Percentiles rank a stretch among this genome's conserved stretches.
phyloP scores from a whole-genome alignment of 1,140 invertebrate genomes.

The Drosophila parvula region DNA sequence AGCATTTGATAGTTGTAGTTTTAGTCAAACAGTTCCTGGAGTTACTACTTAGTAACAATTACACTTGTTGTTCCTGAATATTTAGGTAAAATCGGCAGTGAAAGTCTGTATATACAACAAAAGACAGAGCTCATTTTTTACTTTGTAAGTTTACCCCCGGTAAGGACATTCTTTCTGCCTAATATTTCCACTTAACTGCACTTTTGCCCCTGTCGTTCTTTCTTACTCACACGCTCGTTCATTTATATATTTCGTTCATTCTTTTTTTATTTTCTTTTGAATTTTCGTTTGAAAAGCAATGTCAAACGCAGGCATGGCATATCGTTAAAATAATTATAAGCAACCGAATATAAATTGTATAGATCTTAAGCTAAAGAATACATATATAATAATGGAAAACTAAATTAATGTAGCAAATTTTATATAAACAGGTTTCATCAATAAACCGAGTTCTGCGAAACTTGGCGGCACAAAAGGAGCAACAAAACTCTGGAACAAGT shows the following conservation, averaged over 20 bases:
- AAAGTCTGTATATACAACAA: slow-evolving; percentile 4
- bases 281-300: slow-evolving; percentile 70
- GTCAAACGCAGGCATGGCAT: slow-evolving; percentile 62
- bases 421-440: slow-evolving; percentile 93
- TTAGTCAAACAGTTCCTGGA: slow-evolving; percentile 1
- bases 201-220: slow-evolving; percentile 61
- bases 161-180: slow-evolving; percentile 73
- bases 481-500: slow-evolving; percentile 82
- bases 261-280: slow-evolving; percentile 54
- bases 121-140: slow-evolving; percentile 48
- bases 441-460: slow-evolving; percentile 98
- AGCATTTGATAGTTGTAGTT: slow-evolving; percentile 6
- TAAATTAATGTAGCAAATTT: not conserved
- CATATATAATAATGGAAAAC: not conserved
- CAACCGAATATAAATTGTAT: slow-evolving; percentile 40
- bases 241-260: slow-evolving; percentile 66
- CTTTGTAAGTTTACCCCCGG: slow-evolving; percentile 43
- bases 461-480: slow-evolving; percentile 95
- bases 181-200: slow-evolving; percentile 81
- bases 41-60: not conserved
- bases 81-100: not conserved
- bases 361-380: slow-evolving; percentile 5
- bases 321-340: slow-evolving; percentile 59
- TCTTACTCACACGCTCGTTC: slow-evolving; percentile 42
- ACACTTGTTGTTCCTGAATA: slow-evolving; percentile 6